phyloP scores from a whole-genome alignment of 1,140 invertebrate species.

The Formica selysi region DNA sequence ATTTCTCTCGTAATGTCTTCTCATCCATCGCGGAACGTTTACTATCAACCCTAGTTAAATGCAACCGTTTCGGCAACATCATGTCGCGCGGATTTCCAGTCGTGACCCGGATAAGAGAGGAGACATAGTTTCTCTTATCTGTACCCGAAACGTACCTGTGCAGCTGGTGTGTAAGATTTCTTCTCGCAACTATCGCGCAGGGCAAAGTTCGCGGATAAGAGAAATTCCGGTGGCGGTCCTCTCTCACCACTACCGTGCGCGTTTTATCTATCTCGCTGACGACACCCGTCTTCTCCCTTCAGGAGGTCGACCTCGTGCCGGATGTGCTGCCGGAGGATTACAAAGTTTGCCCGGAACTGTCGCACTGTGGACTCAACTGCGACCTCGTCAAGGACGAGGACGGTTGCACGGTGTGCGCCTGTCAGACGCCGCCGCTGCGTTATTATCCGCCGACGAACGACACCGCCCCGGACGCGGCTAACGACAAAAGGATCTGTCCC shows the following conservation, averaged over 20 bases:
- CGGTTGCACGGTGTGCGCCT: constrained; percentile 79
- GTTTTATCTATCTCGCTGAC: constrained; percentile 26
- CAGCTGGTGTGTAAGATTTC: constrained; percentile 41
- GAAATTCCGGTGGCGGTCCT: constrained; percentile 41
- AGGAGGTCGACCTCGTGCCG: constrained; percentile 63
- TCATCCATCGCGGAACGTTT: constrained; percentile 15
- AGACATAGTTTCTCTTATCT: constrained; percentile 54
- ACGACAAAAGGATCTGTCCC: constrained; percentile 77
- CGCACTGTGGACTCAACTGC: constrained; percentile 77
- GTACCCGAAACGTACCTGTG: constrained; percentile 12
- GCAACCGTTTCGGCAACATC: constrained; percentile 6
- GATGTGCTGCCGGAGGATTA: constrained; percentile 48
- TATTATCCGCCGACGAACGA: constrained; percentile 46
- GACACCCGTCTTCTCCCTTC: constrained; percentile 58
- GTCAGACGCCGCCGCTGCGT: constrained; percentile 54
- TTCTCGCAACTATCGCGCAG: constrained; percentile 32
- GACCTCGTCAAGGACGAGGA: constrained; percentile 75
- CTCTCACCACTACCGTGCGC: neutral
- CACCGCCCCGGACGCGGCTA: constrained; percentile 13
- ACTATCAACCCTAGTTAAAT: constrained; percentile 33
- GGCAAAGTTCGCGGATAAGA: constrained; percentile 50
- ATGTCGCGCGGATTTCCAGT: constrained; percentile 12
- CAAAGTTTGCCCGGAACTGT: constrained; percentile 75
- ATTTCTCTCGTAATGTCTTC: constrained; percentile 4
- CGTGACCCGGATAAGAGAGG: constrained; percentile 7